A percentile compares a stretch with the other conserved stretches of the same genome.
Evolutionary conservation across 2,888 invertebrate genomes (phyloP).

Genomic region (Eupithecia dodoneata): DNA sequence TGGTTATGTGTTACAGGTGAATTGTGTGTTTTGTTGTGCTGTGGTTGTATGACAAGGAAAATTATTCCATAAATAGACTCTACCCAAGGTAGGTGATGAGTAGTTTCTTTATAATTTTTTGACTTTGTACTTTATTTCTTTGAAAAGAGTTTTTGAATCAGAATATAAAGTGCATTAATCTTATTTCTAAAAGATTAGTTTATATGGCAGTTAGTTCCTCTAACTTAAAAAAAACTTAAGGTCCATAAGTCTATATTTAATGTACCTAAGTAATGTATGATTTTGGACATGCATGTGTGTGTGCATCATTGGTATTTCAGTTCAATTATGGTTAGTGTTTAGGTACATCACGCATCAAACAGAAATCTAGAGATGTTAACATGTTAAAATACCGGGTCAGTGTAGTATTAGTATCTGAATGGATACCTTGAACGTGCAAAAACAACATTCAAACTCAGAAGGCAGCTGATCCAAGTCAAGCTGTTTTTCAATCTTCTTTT

Average conservation of each 20-base stretch:
- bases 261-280: background rate
- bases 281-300: background rate
- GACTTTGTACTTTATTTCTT: background rate
- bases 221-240: background rate
- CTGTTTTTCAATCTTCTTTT: conserved; percentile 89
- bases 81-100: background rate
- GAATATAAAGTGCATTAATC: background rate
- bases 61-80: background rate
- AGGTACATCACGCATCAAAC: conserved; percentile 3
- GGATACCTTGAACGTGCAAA: conserved; percentile 95
- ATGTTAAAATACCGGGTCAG: conserved; percentile 11
- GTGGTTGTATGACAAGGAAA: background rate
- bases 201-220: background rate
- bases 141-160: background rate
- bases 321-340: background rate
- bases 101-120: background rate
- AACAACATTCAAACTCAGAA: conserved; percentile 98
- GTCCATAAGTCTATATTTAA: background rate
- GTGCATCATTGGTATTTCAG: background rate
- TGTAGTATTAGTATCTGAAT: conserved; percentile 78
- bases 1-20: conserved; percentile 31
- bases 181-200: background rate
- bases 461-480: conserved; percentile 94
- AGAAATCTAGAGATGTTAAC: conserved; percentile 14
- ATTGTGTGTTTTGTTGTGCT: conserved; percentile 16